phyloP scores from a whole-genome alignment of 2,113 vertebrate genomes.

The Glaucidium brasilianum region DNA sequence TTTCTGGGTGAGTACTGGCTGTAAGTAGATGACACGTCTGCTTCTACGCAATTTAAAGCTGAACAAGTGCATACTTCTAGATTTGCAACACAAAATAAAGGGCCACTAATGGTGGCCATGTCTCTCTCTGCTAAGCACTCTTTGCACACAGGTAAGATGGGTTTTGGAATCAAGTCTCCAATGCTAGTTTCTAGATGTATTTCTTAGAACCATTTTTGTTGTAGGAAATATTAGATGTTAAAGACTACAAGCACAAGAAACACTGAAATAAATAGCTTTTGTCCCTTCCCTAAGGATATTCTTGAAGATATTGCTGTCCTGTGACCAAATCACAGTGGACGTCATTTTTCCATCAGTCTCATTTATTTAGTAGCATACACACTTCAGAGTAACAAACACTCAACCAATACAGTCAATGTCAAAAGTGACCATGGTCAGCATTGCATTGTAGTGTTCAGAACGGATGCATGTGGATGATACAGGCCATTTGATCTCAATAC shows the following conservation, averaged over 20 bases:
- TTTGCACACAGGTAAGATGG: not conserved
- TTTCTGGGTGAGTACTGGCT: not conserved
- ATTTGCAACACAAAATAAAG: conserved; percentile 74
- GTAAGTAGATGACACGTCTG: not conserved
- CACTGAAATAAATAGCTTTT: not conserved
- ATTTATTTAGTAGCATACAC: conserved; percentile 69
- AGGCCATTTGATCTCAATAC: conserved; percentile 47
- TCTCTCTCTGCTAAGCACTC: not conserved
- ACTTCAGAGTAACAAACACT: conserved; percentile 60
- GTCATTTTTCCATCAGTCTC: conserved; percentile 33
- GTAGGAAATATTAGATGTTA: not conserved
- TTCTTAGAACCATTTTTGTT: not conserved
- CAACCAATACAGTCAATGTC: conserved; percentile 64
- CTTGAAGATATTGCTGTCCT: not conserved
- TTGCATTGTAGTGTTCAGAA: conserved; percentile 72
- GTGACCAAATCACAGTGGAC: not conserved
- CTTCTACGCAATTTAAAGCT: conserved; percentile 73
- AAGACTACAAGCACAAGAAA: not conserved
- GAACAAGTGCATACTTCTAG: conserved; percentile 43
- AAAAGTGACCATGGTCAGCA: conserved; percentile 45
- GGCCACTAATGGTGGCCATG: not conserved
- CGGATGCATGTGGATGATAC: conserved; percentile 44
- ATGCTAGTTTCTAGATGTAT: not conserved
- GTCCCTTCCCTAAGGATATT: not conserved
- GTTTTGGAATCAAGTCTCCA: not conserved